These are phyloP conservation scores for Eidolon dupreanum DNA, from an alignment of 2,797 vertebrate genomes.

Conservation along the genomic window DNA sequence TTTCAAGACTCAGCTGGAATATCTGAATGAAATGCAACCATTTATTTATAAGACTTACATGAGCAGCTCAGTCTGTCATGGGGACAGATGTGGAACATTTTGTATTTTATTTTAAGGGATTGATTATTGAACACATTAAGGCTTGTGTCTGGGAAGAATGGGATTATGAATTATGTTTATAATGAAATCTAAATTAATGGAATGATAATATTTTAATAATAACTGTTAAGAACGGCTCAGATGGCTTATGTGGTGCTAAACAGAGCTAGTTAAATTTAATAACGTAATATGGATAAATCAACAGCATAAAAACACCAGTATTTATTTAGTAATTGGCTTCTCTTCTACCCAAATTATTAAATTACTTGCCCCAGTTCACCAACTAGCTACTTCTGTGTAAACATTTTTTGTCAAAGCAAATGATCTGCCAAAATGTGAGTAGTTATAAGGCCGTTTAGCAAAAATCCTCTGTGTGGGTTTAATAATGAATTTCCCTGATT, in stretches of 20 bases:
- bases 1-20: not conserved
- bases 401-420: constrained; percentile 57
- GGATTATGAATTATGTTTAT: not conserved
- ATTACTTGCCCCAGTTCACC: constrained; percentile 20
- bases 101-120: constrained; percentile 29
- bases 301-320: not conserved
- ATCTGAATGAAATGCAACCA: not conserved
- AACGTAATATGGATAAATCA: not conserved
- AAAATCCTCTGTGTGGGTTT: constrained; percentile 24
- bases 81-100: not conserved
- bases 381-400: constrained; percentile 39
- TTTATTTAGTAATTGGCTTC: constrained; percentile 28
- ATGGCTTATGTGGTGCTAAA: not conserved
- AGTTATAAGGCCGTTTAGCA: constrained; percentile 6
- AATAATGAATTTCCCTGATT: constrained; percentile 16
- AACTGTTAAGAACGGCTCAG: not conserved
- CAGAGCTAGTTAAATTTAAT: constrained; percentile 10
- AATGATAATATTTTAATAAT: not conserved
- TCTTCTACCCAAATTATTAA: constrained; percentile 49
- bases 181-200: not conserved
- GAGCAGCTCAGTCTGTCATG: not conserved
- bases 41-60: not conserved
- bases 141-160: not conserved
- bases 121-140: not conserved
- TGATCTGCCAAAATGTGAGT: constrained; percentile 16